These are phyloP conservation scores for Capitulum mitella DNA, from an alignment of 2,888 invertebrate genomes.

Conservation along the genomic window DNA sequence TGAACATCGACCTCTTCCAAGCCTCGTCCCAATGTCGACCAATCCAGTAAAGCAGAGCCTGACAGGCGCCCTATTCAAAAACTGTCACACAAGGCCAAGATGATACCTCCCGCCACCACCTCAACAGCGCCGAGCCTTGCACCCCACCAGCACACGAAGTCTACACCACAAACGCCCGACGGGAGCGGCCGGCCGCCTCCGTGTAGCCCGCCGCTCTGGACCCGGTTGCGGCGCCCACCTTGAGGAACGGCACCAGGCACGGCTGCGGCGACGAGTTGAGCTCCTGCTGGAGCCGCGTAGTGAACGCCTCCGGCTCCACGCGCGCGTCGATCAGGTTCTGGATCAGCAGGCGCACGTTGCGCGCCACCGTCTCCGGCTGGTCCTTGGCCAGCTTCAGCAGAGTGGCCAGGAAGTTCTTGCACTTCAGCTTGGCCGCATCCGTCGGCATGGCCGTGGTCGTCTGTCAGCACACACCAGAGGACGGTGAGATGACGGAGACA, in stretches of 20 bases:
- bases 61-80: too few relatives aligned
- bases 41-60: too few relatives aligned
- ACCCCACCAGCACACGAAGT: too few relatives aligned
- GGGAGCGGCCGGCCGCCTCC: too few relatives aligned
- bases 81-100: too few relatives aligned
- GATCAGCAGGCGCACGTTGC: constrained; percentile 84
- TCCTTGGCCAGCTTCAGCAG: constrained; percentile 88
- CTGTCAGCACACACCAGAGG: neutral
- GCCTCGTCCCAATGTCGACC: too few relatives aligned
- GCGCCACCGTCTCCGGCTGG: constrained; percentile 86
- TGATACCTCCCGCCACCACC: too few relatives aligned
- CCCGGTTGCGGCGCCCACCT: constrained; percentile 60
- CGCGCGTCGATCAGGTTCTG: constrained; percentile 91
- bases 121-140: too few relatives aligned
- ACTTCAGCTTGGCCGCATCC: constrained; percentile 93
- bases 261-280: constrained; percentile 97
- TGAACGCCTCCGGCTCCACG: constrained; percentile 94
- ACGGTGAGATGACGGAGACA: neutral
- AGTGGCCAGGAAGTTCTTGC: constrained; percentile 94
- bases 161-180: too few relatives aligned
- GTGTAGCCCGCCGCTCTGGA: too few relatives aligned
- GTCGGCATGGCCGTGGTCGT: constrained; percentile 42
- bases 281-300: constrained; percentile 83
- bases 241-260: constrained; percentile 93
- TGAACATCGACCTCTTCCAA: too few relatives aligned